phyloP scores from a whole-genome alignment of 1,140 invertebrate genomes.

The Psix sp. region DNA sequence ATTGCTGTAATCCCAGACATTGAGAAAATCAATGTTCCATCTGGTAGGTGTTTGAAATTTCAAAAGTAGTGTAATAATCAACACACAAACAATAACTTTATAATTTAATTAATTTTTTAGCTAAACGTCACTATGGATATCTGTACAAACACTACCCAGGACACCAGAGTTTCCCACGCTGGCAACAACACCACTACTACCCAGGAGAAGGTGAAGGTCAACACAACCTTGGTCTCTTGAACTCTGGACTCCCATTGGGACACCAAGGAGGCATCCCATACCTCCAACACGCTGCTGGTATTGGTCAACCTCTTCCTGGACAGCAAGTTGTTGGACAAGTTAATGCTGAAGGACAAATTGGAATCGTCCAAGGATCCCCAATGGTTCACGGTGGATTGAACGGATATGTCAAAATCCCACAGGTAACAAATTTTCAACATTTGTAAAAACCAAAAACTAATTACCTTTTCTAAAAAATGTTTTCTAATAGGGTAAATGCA shows the following conservation, averaged over 20 bases:
- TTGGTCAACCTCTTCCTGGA: neutral
- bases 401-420: no score
- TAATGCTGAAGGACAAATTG: no score
- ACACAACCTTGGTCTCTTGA: constrained; percentile 37
- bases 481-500: no score
- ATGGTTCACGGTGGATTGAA: no score
- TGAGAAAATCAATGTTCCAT: constrained; percentile 34
- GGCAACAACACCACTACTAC: constrained; percentile 62
- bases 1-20: constrained; percentile 68
- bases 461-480: no score
- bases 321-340: constrained; percentile 20
- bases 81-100: no score
- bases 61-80: no score
- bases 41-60: constrained; percentile 19
- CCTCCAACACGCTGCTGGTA: constrained; percentile 14
- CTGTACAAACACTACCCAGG: constrained; percentile 67
- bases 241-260: constrained; percentile 13
- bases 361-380: no score
- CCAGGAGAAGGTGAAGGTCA: constrained; percentile 39
- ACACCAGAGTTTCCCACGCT: constrained; percentile 66
- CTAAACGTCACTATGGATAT: constrained; percentile 62
- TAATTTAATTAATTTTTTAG: no score
- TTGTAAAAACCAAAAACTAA: no score
- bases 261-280: constrained; percentile 10
- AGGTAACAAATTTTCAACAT: no score